Evolutionary conservation across 2,797 vertebrate genomes (phyloP).

Genomic region (Coccyzus lansbergi): DNA sequence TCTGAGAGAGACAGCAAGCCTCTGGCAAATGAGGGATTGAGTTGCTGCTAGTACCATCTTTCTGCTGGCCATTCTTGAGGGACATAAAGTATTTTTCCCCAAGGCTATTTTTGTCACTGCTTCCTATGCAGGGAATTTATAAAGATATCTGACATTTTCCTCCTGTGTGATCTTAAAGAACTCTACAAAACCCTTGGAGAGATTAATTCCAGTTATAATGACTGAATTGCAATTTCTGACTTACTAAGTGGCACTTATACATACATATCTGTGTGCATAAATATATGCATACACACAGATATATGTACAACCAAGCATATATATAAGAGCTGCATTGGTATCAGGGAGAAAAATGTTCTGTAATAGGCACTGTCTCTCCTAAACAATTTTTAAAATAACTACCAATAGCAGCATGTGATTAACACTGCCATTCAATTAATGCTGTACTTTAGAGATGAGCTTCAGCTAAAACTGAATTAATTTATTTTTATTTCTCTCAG

Average conservation of each 20-base stretch:
- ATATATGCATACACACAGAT: not conserved
- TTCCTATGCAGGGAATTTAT: not conserved
- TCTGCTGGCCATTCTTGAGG: not conserved
- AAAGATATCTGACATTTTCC: not conserved
- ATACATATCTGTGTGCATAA: not conserved
- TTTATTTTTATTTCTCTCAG: not conserved
- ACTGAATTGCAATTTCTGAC: not conserved
- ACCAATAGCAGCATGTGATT: not conserved
- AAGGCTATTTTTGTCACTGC: not conserved
- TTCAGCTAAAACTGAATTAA: not conserved
- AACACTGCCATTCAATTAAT: not conserved
- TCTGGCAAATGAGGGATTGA: not conserved
- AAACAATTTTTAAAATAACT: not conserved
- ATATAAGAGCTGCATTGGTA: not conserved
- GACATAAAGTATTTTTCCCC: not conserved
- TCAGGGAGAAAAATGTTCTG: not conserved
- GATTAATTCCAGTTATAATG: not conserved
- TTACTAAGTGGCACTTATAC: not conserved
- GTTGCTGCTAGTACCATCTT: not conserved
- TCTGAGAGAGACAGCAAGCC: not conserved
- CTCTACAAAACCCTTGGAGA: not conserved
- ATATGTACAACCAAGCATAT: fast-evolving
- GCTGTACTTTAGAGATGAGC: not conserved
- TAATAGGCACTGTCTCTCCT: not conserved
- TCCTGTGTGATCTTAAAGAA: not conserved